Evolutionary conservation across 2,113 vertebrate species (phyloP).

Genomic region (Anoura caudifer): DNA sequence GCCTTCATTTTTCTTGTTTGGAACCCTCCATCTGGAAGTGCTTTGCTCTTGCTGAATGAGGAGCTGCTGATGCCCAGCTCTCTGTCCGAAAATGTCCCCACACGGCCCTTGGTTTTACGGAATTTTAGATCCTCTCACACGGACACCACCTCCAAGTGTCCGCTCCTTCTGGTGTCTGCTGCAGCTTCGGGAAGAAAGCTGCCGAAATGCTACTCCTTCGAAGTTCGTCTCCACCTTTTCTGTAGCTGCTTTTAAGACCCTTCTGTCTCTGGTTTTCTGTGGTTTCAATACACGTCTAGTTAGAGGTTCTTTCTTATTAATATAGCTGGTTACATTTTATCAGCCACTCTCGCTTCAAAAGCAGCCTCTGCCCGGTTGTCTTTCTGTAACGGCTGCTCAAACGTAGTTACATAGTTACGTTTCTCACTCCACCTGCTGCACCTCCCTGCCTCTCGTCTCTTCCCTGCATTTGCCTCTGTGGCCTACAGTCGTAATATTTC

Average conservation of each 20-base stretch:
- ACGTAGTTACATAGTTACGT: accelerated
- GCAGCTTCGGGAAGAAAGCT: background rate
- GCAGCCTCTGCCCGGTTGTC: background rate
- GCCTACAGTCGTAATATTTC: background rate
- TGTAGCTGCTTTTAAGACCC: background rate
- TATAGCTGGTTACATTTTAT: background rate
- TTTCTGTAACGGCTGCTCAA: background rate
- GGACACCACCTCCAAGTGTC: background rate
- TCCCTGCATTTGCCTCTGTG: background rate
- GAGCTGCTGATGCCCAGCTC: background rate
- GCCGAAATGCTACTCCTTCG: background rate
- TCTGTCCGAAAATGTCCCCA: background rate
- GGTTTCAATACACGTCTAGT: background rate
- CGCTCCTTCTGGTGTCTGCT: background rate
- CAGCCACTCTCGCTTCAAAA: background rate
- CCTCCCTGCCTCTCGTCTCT: too few species aligned
- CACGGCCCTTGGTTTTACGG: background rate
- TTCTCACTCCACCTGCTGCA: accelerated
- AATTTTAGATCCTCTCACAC: background rate
- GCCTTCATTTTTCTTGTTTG: background rate
- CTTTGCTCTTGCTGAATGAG: background rate
- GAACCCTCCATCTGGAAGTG: background rate
- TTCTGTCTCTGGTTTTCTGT: background rate
- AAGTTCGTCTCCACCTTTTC: background rate
- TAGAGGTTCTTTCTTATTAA: too few species aligned